phyloP scores from a whole-genome alignment of 2,113 vertebrate species.

The Neoarius graeffei region DNA sequence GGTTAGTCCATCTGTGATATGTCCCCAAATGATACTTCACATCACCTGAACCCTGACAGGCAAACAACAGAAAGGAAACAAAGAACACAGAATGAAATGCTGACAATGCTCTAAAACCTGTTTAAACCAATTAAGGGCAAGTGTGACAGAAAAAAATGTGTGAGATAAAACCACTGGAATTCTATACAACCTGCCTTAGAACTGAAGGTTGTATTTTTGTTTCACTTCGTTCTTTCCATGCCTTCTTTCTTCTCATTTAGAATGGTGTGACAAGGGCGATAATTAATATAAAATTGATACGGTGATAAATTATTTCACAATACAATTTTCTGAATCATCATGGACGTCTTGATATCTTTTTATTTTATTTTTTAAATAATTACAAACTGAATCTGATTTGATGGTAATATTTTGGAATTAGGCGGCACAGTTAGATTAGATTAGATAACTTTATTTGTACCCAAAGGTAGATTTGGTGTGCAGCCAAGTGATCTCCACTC shows the following conservation, averaged over 20 bases:
- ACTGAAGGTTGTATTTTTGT: neutral
- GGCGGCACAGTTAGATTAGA: no score
- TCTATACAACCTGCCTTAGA: neutral
- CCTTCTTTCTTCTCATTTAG: neutral
- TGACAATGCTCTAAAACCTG: neutral
- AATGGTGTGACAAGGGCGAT: neutral
- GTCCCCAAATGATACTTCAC: conserved; percentile 98
- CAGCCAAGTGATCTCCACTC: no score
- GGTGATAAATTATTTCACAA: neutral
- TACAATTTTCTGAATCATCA: neutral
- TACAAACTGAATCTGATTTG: no score
- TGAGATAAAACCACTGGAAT: neutral
- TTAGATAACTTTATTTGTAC: no score
- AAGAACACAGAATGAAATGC: neutral
- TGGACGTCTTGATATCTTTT: neutral
- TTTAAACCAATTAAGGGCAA: no score
- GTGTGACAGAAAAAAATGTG: no score
- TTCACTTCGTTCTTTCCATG: neutral
- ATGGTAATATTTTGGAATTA: no score
- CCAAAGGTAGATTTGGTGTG: no score
- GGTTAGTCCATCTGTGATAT: conserved; percentile 95
- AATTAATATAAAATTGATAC: neutral
- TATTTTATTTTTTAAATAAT: no score
- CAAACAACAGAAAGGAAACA: neutral
- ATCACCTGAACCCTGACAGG: conserved; percentile 87